Base-by-base conservation (phyloP, 1,140 invertebrate species). In the Chymomyza costata region DNA sequence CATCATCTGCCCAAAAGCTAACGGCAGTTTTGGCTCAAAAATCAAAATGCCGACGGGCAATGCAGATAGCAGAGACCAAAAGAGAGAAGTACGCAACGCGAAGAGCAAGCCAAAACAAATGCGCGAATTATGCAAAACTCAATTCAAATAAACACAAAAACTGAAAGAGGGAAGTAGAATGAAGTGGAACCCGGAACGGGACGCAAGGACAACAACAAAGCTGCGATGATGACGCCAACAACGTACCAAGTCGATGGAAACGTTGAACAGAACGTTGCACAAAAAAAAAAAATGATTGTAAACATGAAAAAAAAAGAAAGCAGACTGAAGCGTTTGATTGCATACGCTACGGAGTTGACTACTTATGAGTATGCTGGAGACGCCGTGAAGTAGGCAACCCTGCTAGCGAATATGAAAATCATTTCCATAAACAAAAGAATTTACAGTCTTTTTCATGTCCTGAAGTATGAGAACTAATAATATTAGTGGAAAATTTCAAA, bases 111-210 rank as follows among this genome's bases (percentile, higher is more conserved):
- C 73, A 67, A 73, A 80, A 73, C 73, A 78, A 78, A 78, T 78
- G 73, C 73, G 73, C 67, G 67, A 78, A 78, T 78, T 78, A 78
- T 78, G 73, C 73, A 78, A 80, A 78, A 73, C 73, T 78, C 73
- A 78, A 67, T 71, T 73, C 62, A 76, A 76, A 76, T 78, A 78
- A 78, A 78, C 73, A 78, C 46, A 67, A 57, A 51, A 57, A 43
- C 21, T 25, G 14, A 16, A 54, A 48, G 50, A 46, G 43, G 14
- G 13, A 35, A 37, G 10, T 32, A 48, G 47, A 34, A 0, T 13
- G 16, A 7, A 13, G 17, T 44, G 28, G 1, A 13, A 52, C 38
- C 35, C 16, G 3, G 30, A 15, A 15, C 30, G 19, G 15, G 6
- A 35, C 31, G 35, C 11, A 18, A 7, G 28, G 11, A 6, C 41